A percentile compares a stretch with the other conserved stretches of the same genome.
These are phyloP conservation scores for Sisyra terminalis DNA, from an alignment of 2,888 invertebrate genomes.

Conservation along the genomic window DNA sequence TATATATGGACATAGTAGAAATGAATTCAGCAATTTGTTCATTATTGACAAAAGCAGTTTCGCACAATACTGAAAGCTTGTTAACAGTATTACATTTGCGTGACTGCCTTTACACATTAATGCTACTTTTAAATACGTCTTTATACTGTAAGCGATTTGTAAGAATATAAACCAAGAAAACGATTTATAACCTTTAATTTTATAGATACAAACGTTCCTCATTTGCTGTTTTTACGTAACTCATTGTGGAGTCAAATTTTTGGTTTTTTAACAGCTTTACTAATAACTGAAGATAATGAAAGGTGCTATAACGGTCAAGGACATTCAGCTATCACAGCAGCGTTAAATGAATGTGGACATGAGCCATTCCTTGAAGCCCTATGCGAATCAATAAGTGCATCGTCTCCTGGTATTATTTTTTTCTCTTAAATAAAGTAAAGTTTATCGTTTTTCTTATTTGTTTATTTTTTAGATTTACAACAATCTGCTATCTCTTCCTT, in stretches of 20 bases:
- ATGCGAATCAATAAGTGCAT: conserved; percentile 20
- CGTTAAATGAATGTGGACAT: conserved; percentile 15
- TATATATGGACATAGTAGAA: conserved; percentile 30
- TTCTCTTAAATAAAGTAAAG: neutral
- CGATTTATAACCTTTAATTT: conserved; percentile 6
- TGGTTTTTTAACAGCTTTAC: conserved; percentile 25
- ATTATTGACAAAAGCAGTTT: conserved; percentile 26
- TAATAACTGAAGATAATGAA: conserved; percentile 15
- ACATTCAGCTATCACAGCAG: conserved; percentile 11
- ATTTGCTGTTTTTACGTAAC: conserved; percentile 29
- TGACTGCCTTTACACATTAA: conserved; percentile 27
- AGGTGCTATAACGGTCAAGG: neutral
- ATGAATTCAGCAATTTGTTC: conserved; percentile 31
- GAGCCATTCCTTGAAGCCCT: conserved; percentile 21
- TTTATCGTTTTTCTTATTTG: neutral
- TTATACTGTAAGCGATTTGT: conserved; percentile 26
- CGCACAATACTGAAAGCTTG: conserved; percentile 23
- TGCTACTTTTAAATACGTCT: conserved; percentile 27
- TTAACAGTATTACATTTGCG: conserved; percentile 27
- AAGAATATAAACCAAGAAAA: no score
- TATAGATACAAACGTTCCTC: conserved; percentile 23
- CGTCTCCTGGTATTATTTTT: conserved; percentile 5
- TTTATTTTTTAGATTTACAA: conserved; percentile 18
- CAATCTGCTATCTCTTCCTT: conserved; percentile 17
- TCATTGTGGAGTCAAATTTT: conserved; percentile 30